Conservation (phyloP, 2,888 invertebrate species). For the Drosophila multiciliata region DNA sequence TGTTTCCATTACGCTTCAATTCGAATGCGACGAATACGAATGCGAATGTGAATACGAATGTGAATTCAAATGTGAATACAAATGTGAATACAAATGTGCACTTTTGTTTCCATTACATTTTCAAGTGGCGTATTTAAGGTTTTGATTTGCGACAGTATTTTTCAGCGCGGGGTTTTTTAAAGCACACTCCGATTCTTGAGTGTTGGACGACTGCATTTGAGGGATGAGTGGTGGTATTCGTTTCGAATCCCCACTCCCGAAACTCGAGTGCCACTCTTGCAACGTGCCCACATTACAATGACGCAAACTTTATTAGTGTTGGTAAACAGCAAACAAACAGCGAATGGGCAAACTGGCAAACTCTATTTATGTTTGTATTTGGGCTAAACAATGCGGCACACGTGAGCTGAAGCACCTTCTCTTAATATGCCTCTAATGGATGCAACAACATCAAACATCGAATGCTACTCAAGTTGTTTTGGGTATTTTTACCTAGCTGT, state of each 20-base stretch:
- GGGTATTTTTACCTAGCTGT: conserved; percentile 1
- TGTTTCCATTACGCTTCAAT: conserved; percentile 82
- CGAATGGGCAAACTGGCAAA: conserved; percentile 2
- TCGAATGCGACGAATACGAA: conserved; percentile 44
- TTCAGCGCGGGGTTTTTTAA: conserved; percentile 49
- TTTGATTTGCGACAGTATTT: conserved; percentile 83
- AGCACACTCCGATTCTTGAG: conserved; percentile 39
- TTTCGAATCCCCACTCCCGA: conserved; percentile 51
- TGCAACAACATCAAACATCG: conserved; percentile 6
- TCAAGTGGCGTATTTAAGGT: conserved; percentile 83
- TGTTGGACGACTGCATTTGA: conserved; percentile 35
- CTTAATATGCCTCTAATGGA: conserved; percentile 35
- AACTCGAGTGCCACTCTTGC: conserved; percentile 70
- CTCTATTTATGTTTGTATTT: conserved; percentile 52
- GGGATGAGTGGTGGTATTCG: conserved; percentile 68
- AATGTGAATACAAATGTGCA: conserved; percentile 39
- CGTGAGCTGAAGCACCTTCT: conserved; percentile 48
- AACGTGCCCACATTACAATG: conserved; percentile 61
- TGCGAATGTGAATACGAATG: conserved; percentile 25
- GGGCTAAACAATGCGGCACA: conserved; percentile 53
- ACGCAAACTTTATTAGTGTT: conserved; percentile 71
- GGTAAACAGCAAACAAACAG: conserved; percentile 56
- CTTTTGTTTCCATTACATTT: conserved; percentile 77
- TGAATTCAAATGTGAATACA: conserved; percentile 25
- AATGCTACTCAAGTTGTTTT: conserved; percentile 5